Base-by-base conservation (phyloP, 2,113 vertebrate genomes). In the Andinoacara biseriatus region DNA sequence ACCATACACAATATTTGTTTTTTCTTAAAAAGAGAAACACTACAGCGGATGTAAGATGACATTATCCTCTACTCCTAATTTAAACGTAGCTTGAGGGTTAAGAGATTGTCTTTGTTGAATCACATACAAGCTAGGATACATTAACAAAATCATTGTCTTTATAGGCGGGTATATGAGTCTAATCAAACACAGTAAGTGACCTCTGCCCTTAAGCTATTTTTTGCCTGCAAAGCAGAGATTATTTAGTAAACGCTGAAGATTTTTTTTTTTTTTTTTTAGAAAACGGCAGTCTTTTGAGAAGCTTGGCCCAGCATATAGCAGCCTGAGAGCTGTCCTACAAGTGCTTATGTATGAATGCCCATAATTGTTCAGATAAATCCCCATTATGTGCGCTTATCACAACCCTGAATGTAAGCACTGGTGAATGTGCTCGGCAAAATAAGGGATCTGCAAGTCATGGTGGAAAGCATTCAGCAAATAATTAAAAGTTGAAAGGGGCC, bases 401-500 rank as follows among this genome's bases (percentile, higher is more conserved):
- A 75, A 43, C 61, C 78, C 63, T 90, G 85, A 90, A 90, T 89
- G 78, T 81, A 82, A 87, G 87, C 69, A 56, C 84, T 17, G 10
- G 54, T 88, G 43, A 88, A 86, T 85, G 59, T n/a, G 35, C 38
- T 62, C 74, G 67, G 59, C 49, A 87, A 88, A 87, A 88, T 49
- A 62, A 33, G 24, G 38, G 77, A 85, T 86, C 82, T 83, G 40
- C 81, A 78, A 86, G 81, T 87, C 84, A 77, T 49, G 74, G 72
- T 72, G 75, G 72, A 69, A 79, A 78, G 76, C 67, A 83, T 86
- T 89, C 75, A 86, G 62, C 76, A 81, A 90, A 88, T 88, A 90
- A 90, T 91, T 90, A 89, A 82, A 87, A 86, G 82, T 90, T 86
- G 49, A 92, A 87, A 84, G 76, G 75, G 76, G 57, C 62, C 29